Evolutionary conservation across 2,888 invertebrate genomes (phyloP), one percentile per base, ranked within the genome.

Genomic region (Thereva nobilitata): DNA sequence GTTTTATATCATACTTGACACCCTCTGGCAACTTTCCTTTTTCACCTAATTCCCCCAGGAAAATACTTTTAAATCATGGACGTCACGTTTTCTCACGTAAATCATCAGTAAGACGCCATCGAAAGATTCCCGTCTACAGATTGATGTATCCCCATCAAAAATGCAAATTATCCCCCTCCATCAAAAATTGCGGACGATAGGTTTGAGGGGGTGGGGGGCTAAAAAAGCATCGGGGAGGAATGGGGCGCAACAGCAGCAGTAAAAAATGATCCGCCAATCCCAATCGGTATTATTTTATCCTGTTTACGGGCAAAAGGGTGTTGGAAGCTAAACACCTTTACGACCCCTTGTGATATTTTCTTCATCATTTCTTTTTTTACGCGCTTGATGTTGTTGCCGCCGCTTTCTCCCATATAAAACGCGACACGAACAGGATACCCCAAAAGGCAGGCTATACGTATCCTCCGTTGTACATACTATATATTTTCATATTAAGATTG

Each of bases 121-220:
- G 61, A 49, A 61, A 44, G 49, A 50, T 50, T 50, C 49, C 23
- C 4, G 61, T 50, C 50, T 41, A 23, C 50, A 61, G 50, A 61
- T 61, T 61, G 50, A 61, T 61, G 61, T 61, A 61, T 50, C 61
- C 61, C 61, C 61, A 61, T 61, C 61, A 61, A 61, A 40, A 41
- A 61, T 61, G 61, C 61, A 61, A 61, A 61, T 61, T 61, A 61
- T 50, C 40, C 35, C 4, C 42, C 53, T 53, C 37, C 23, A 23
- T 23, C 23, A 23, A 23, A 23, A 23, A 23, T 23, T 23, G 23
- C 23, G 23, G 23, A 23, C 23, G 23, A 23, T 23, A 23, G 23
- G 23, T 23, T 23, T 2, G 23, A 1, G 23, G 2, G 23, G 2
- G 23, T 23, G 53, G 53, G 38, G 38, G 53, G 10, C 53, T 38